Conservation (phyloP, 1,140 invertebrate species). For the Notospermus geniculatus region DNA sequence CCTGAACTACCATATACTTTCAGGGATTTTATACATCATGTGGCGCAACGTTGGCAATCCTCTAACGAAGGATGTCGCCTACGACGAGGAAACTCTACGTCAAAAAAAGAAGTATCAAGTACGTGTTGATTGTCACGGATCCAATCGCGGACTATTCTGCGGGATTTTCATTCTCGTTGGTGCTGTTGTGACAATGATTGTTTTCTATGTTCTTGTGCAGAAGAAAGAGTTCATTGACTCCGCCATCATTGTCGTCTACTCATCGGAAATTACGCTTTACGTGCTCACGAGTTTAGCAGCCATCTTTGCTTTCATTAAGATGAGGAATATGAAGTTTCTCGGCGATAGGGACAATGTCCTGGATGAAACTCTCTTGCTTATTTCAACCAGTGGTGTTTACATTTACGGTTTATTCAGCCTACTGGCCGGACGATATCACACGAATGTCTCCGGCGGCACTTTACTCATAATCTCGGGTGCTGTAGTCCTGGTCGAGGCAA, state of each 20-base stretch:
- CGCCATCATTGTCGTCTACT: conserved; percentile 30
- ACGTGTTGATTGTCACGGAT: conserved; percentile 69
- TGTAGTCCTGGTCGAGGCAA: conserved; percentile 79
- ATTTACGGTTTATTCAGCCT: conserved; percentile 90
- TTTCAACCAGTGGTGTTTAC: conserved; percentile 88
- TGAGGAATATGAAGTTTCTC: conserved; percentile 83
- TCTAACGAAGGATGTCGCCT: conserved; percentile 5
- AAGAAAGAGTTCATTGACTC: conserved; percentile 14
- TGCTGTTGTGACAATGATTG: conserved; percentile 88
- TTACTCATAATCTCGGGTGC: conserved; percentile 36
- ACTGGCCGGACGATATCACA: conserved; percentile 77
- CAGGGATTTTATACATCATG: conserved; percentile 94
- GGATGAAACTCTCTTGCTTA: conserved; percentile 84
- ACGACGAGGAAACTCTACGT: conserved; percentile 18
- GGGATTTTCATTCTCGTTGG: conserved; percentile 81
- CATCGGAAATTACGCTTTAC: conserved; percentile 36
- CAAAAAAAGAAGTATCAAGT: conserved; percentile 21
- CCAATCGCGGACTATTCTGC: conserved; percentile 84
- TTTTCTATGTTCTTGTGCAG: conserved; percentile 75
- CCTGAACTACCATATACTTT: conserved; percentile 10
- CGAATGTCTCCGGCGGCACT: conserved; percentile 59
- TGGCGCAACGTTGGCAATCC: conserved; percentile 54
- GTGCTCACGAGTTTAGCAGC: conserved; percentile 27
- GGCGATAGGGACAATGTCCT: conserved; percentile 78
- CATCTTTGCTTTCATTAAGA: conserved; percentile 61